A percentile compares a stretch with the other conserved stretches of the same genome.
These are phyloP conservation scores for Danionella cerebrum DNA, from an alignment of 2,113 vertebrate species.

Conservation along the genomic window DNA sequence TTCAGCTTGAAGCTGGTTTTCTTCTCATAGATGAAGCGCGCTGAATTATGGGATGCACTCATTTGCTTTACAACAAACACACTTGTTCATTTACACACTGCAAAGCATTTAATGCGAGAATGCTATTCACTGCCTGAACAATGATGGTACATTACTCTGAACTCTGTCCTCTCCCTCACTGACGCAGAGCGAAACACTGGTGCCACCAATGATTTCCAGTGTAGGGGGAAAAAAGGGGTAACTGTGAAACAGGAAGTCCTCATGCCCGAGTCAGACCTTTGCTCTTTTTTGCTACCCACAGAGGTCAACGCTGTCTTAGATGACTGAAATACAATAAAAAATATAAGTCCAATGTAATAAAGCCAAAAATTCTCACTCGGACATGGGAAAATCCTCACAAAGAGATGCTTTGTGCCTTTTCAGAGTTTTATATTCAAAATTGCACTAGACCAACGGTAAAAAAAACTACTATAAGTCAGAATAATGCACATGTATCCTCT, in stretches of 20 bases:
- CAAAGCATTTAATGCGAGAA: neutral
- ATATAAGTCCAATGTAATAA: neutral
- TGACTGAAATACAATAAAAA: neutral
- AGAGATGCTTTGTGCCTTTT: too few species aligned
- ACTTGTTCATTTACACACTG: neutral
- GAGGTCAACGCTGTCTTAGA: neutral
- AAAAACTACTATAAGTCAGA: neutral
- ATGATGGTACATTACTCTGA: neutral
- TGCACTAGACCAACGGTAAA: neutral
- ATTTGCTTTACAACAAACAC: neutral
- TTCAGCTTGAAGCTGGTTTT: too few species aligned
- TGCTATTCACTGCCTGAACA: neutral
- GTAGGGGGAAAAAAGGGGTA: too few species aligned
- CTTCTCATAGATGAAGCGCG: too few species aligned
- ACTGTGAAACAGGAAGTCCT: conserved; percentile 56
- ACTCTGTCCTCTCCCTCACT: neutral
- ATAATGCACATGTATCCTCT: neutral
- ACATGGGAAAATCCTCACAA: neutral
- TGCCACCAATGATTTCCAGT: conserved; percentile 67
- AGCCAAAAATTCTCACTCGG: neutral
- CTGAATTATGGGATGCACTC: neutral
- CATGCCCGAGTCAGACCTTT: conserved; percentile 53
- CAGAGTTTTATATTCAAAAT: too few species aligned
- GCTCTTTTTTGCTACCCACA: conserved; percentile 19
- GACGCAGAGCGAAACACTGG: conserved; percentile 66